phyloP scores from a whole-genome alignment of 92 coral and sea anemone species.

The Porites lobata region DNA sequence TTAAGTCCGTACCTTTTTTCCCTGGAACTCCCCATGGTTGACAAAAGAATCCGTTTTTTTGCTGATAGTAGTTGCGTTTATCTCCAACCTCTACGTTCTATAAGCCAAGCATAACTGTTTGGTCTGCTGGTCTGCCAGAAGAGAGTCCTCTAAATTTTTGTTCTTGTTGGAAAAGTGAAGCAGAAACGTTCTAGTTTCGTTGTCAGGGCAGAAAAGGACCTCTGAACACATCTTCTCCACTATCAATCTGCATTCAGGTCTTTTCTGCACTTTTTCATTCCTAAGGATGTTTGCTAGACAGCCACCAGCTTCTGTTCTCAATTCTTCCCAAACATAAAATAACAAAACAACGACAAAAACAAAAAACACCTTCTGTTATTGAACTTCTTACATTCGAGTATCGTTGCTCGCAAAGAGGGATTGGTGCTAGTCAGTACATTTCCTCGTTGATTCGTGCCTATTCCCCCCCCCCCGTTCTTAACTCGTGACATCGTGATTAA shows the following conservation, averaged over 20 bases:
- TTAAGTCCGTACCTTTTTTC: neutral
- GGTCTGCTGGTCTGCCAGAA: constrained; percentile 1
- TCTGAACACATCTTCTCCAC: constrained; percentile 9
- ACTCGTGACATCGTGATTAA: too few relatives aligned
- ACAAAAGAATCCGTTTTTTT: neutral
- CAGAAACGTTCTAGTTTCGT: constrained; percentile 4
- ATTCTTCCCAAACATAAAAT: neutral
- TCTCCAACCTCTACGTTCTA: constrained; percentile 27
- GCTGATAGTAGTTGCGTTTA: neutral
- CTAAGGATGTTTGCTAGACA: constrained; percentile 11
- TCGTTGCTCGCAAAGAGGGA: too few relatives aligned
- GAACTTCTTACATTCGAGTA: too few relatives aligned
- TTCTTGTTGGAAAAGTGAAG: neutral
- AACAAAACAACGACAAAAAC: too few relatives aligned
- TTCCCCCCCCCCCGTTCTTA: too few relatives aligned
- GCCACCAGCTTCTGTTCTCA: constrained; percentile 16
- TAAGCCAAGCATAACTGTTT: constrained; percentile 9
- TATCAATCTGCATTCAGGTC: constrained; percentile 29
- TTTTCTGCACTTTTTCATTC: constrained; percentile 19
- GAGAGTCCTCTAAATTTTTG: neutral
- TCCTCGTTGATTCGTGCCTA: too few relatives aligned
- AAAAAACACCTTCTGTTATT: too few relatives aligned
- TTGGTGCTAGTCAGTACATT: too few relatives aligned
- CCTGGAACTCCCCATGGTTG: constrained; percentile 32
- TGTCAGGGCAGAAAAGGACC: constrained; percentile 28